These are phyloP conservation scores for Poecilobothrus nobilitatus DNA, from an alignment of 2,888 invertebrate genomes.

Conservation along the genomic window DNA sequence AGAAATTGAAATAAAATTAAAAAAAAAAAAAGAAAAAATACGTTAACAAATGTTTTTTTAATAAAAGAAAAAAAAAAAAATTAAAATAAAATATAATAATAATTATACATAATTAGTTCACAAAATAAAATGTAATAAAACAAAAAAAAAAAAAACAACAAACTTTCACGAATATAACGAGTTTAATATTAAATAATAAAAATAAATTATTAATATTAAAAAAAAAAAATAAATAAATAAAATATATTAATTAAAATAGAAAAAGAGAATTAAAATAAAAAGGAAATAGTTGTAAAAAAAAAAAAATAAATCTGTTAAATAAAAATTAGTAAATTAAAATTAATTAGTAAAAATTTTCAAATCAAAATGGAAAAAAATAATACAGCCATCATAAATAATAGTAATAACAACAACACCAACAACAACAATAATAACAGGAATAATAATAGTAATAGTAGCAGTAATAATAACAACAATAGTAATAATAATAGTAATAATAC, in stretches of 20 bases:
- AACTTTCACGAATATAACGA: slow-evolving; percentile 2
- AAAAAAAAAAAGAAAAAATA: background rate
- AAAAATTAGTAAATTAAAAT: too few relatives aligned
- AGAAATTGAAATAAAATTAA: background rate
- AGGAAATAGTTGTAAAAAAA: too few relatives aligned
- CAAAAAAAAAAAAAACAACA: background rate
- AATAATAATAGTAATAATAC: background rate
- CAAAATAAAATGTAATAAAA: background rate
- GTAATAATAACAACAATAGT: background rate
- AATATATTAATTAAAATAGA: too few relatives aligned
- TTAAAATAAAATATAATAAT: background rate
- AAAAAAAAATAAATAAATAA: too few relatives aligned
- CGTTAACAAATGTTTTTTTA: background rate
- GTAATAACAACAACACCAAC: background rate
- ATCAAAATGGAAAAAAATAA: background rate
- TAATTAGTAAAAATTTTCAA: background rate
- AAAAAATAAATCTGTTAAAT: too few relatives aligned
- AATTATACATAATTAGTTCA: background rate
- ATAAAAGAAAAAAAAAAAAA: background rate
- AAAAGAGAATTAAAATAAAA: too few relatives aligned
- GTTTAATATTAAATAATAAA: background rate
- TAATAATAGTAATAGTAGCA: background rate
- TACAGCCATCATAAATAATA: background rate
- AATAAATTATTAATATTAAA: background rate
- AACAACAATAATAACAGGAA: background rate